phyloP scores from a whole-genome alignment of 2,113 vertebrate genomes.

The Glaucomys volans region DNA sequence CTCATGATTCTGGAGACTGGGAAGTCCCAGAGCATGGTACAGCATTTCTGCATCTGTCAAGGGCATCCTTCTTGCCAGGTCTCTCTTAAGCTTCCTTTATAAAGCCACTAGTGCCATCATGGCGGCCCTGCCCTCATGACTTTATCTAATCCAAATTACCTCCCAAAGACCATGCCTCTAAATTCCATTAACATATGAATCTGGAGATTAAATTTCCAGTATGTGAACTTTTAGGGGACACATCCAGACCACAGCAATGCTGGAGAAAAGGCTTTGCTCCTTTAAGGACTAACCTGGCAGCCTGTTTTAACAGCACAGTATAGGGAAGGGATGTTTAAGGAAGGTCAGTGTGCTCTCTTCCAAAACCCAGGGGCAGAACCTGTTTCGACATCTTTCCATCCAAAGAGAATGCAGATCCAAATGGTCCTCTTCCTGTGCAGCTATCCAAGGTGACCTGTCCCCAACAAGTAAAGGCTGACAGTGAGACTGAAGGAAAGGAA shows the following conservation, averaged over 20 bases:
- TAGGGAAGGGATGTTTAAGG: neutral
- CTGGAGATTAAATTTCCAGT: neutral
- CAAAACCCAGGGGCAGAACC: neutral
- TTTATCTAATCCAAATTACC: neutral
- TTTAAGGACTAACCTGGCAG: neutral
- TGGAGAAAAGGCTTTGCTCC: neutral
- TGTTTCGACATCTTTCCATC: neutral
- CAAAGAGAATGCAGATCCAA: neutral
- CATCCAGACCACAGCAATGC: neutral
- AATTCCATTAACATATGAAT: neutral
- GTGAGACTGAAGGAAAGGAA: neutral
- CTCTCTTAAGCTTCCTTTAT: neutral
- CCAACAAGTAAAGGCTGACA: constrained; percentile 2
- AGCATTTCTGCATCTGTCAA: neutral
- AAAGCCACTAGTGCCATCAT: neutral
- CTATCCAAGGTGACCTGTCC: neutral
- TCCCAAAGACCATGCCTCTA: neutral
- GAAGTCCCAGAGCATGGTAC: neutral
- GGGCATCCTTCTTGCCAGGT: neutral
- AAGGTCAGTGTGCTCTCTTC: neutral
- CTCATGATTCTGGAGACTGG: neutral
- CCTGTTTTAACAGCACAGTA: neutral
- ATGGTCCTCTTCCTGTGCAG: neutral
- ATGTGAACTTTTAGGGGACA: neutral
- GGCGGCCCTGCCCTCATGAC: neutral